phyloP scores from a whole-genome alignment of 2,888 invertebrate genomes.

The Drosophila borealis region DNA sequence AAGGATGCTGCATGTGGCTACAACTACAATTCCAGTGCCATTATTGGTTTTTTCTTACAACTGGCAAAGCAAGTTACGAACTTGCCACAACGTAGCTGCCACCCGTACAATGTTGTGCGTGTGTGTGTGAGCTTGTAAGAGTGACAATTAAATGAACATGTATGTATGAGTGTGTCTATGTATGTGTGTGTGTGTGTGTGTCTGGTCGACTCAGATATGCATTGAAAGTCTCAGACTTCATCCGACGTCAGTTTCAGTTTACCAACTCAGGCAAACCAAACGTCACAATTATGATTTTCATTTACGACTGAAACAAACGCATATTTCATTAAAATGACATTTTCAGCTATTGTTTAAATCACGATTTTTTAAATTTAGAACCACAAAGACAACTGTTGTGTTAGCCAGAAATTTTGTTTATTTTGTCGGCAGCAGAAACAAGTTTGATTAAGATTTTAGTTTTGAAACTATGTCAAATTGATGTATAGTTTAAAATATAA shows the following conservation, averaged over 20 bases:
- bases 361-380: too few relatives aligned
- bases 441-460: too few relatives aligned
- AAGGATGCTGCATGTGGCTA: conserved; percentile 55
- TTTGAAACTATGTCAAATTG: too few relatives aligned
- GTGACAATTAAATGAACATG: conserved; percentile 53
- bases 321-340: conserved; percentile 32
- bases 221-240: conserved; percentile 33
- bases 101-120: conserved; percentile 20
- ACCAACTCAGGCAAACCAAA: conserved; percentile 4
- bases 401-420: too few relatives aligned
- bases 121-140: conserved; percentile 26
- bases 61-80: conserved; percentile 45
- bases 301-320: conserved; percentile 5
- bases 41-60: conserved; percentile 69
- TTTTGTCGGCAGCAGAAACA: too few relatives aligned
- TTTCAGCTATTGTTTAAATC: not conserved
- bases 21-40: conserved; percentile 55
- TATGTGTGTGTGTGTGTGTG: conserved; percentile 14
- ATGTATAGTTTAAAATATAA: too few relatives aligned
- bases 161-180: conserved; percentile 9
- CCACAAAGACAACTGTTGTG: too few relatives aligned
- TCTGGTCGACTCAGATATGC: conserved; percentile 32
- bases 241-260: conserved; percentile 35
- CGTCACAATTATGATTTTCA: conserved; percentile 9
- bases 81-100: conserved; percentile 55